Conservation (phyloP, 1,140 invertebrate genomes). For the Paraescarpia echinospica region DNA sequence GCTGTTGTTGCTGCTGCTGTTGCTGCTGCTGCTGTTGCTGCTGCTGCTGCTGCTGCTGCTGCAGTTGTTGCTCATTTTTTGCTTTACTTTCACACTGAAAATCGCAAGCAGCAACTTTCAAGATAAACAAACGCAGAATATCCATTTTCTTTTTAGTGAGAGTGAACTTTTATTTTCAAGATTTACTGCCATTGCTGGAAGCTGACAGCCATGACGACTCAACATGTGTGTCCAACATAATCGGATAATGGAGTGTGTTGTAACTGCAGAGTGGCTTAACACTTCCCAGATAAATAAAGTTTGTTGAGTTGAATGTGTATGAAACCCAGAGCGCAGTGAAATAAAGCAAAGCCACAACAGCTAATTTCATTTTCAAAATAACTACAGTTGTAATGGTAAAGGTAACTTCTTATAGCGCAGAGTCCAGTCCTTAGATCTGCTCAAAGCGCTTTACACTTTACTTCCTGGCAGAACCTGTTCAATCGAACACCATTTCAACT, state of each 20-base stretch:
- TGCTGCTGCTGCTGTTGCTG: not conserved
- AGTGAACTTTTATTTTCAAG: not conserved
- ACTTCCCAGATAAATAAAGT: not conserved
- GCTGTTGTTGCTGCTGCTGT: not conserved
- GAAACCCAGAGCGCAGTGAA: too few relatives aligned
- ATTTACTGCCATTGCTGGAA: not conserved
- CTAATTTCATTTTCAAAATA: not conserved
- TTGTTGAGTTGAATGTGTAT: too few relatives aligned
- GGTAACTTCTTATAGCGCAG: too few relatives aligned
- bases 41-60: not conserved
- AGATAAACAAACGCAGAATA: not conserved
- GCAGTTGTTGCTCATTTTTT: not conserved
- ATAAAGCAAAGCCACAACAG: not conserved
- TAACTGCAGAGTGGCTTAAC: not conserved
- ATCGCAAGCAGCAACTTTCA: too few relatives aligned
- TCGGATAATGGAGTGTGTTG: not conserved
- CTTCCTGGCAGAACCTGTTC: too few relatives aligned
- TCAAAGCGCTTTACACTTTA: too few relatives aligned
- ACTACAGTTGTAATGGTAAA: too few relatives aligned
- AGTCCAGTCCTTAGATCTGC: too few relatives aligned
- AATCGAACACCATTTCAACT: too few relatives aligned
- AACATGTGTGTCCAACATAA: not conserved
- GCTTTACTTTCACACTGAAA: not conserved
- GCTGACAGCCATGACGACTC: not conserved
- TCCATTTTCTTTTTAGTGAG: not conserved